Conservation (phyloP, 2,888 invertebrate species). For the Clostera curtula region DNA sequence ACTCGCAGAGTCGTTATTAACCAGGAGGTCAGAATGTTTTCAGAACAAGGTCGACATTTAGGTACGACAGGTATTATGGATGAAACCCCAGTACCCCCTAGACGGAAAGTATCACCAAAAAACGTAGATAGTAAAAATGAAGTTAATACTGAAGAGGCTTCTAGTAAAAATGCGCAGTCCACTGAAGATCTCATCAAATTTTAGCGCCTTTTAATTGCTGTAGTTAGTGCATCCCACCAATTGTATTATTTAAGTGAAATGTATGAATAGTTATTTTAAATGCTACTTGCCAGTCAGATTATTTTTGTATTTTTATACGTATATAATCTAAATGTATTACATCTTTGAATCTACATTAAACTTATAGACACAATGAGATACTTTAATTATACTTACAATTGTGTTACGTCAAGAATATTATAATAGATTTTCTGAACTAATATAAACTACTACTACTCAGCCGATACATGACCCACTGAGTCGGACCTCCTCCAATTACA, state of each 20-base stretch:
- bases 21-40: conserved; percentile 34
- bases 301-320: no score
- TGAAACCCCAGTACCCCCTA: conserved; percentile 52
- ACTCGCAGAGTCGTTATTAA: conserved; percentile 31
- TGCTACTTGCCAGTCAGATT: no score
- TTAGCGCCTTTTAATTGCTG: conserved; percentile 25
- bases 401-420: no score
- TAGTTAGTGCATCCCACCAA: conserved; percentile 28
- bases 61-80: conserved; percentile 50
- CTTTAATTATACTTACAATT: no score
- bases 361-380: no score
- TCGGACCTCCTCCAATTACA: no score
- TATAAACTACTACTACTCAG: no score
- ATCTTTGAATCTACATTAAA: no score
- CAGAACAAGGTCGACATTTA: conserved; percentile 43
- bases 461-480: no score
- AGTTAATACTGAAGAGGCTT: conserved; percentile 21
- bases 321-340: no score
- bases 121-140: conserved; percentile 25
- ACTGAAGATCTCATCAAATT: conserved; percentile 63
- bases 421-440: no score
- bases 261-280: conserved; percentile 10
- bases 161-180: conserved; percentile 19
- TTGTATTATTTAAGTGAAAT: conserved; percentile 19
- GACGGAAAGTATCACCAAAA: conserved; percentile 55